Conservation (phyloP, 2,113 vertebrate species). For the Cephalopterus ornatus region DNA sequence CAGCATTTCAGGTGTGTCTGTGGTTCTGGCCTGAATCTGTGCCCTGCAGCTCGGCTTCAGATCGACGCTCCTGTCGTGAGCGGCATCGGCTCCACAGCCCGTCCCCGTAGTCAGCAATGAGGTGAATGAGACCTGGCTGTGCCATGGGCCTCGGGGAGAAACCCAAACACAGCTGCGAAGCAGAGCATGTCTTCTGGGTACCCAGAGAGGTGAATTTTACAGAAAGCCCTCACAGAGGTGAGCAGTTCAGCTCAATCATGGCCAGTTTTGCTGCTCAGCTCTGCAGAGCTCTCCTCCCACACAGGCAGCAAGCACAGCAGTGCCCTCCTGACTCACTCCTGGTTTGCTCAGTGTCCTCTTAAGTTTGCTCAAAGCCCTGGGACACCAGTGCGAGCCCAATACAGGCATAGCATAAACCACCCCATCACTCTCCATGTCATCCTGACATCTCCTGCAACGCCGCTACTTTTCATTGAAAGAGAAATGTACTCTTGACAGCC, state of each 20-base stretch:
- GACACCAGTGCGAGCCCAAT: background rate
- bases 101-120: background rate
- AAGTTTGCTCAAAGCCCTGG: too few species aligned
- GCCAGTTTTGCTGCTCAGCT: background rate
- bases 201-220: background rate
- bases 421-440: background rate
- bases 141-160: accelerated
- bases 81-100: accelerated
- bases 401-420: background rate
- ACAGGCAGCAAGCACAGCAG: background rate
- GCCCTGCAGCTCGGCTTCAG: background rate
- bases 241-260: background rate
- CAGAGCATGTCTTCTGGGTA: accelerated
- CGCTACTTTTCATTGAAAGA: background rate
- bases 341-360: background rate
- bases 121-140: background rate
- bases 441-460: background rate
- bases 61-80: accelerated
- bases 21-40: accelerated
- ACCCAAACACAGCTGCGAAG: accelerated
- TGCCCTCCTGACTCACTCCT: background rate
- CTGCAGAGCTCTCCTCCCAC: background rate
- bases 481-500: background rate
- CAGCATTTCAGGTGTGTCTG: background rate
- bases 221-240: accelerated